These are phyloP conservation scores for Cheilosia scutellata DNA, from an alignment of 2,888 invertebrate species.

Conservation along the genomic window DNA sequence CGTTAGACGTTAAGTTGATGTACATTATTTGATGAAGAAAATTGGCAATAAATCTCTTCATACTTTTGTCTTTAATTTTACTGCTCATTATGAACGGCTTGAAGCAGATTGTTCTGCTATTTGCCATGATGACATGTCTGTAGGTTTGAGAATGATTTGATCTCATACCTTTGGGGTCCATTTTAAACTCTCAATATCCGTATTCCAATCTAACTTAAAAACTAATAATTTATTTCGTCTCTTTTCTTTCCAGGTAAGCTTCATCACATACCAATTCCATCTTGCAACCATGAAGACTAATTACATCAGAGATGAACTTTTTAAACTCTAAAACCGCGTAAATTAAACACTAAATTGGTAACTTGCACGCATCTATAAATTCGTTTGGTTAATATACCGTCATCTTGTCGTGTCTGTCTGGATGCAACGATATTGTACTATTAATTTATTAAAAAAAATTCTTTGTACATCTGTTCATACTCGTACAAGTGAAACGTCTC, in stretches of 20 bases:
- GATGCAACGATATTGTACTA: conserved; percentile 30
- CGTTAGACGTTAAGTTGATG: too few relatives aligned
- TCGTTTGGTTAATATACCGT: conserved; percentile 2
- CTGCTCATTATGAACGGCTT: too few relatives aligned
- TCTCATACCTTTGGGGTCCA: too few relatives aligned
- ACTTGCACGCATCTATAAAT: conserved; percentile 44
- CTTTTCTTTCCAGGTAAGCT: conserved; percentile 64
- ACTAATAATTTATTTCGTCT: conserved; percentile 23
- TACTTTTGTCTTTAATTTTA: too few relatives aligned
- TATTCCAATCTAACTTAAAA: not conserved
- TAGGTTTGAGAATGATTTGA: too few relatives aligned
- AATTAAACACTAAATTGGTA: conserved; percentile 55
- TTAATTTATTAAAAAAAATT: conserved; percentile 28
- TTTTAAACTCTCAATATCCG: too few relatives aligned
- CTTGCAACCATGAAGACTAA: conserved; percentile 22
- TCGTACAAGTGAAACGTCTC: conserved; percentile 60
- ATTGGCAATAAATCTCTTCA: too few relatives aligned
- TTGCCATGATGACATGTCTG: too few relatives aligned
- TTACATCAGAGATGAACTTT: conserved; percentile 52
- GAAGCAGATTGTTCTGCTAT: too few relatives aligned
- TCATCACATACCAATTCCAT: conserved; percentile 3
- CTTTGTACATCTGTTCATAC: conserved; percentile 14
- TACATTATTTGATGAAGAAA: too few relatives aligned
- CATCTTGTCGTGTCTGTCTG: conserved; percentile 21
- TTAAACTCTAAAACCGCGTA: conserved; percentile 26